Conservation (phyloP, 2,797 vertebrate species). For the Squalus acanthias region DNA sequence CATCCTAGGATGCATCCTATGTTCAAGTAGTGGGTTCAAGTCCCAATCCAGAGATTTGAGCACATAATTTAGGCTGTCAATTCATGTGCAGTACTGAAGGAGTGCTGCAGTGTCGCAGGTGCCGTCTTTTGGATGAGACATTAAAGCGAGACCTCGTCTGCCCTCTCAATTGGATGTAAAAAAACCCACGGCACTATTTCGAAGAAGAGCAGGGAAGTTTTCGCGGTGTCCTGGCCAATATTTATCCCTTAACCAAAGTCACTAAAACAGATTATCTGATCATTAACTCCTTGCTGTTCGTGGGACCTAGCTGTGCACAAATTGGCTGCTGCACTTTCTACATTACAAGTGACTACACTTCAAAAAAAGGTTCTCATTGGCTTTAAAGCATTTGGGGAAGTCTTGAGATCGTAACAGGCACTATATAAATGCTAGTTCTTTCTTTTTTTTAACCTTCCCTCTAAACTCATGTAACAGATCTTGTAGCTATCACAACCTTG, state of each 20-base stretch:
- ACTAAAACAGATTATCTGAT: background rate
- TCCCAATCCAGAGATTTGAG: background rate
- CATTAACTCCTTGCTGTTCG: background rate
- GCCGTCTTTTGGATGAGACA: background rate
- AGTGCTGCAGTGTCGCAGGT: background rate
- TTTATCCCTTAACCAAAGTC: background rate
- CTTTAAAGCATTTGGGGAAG: background rate
- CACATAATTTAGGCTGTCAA: background rate
- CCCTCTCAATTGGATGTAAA: too few relatives aligned
- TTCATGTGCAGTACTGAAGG: background rate
- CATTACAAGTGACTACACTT: background rate
- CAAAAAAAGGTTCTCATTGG: background rate
- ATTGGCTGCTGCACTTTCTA: background rate
- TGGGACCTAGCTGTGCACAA: background rate
- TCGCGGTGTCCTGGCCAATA: too few relatives aligned
- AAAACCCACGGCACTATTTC: background rate
- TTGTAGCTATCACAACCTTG: background rate
- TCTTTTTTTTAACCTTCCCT: background rate
- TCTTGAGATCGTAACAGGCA: background rate
- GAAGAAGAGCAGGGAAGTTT: too few relatives aligned
- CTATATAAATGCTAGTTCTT: background rate
- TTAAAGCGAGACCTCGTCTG: too few relatives aligned
- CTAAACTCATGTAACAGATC: background rate
- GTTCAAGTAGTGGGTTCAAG: too few relatives aligned
- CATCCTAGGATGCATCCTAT: too few relatives aligned